Percentiles rank a stretch among this genome's conserved stretches.
Evolutionary conservation across 2,888 invertebrate genomes (phyloP).

Genomic region (Xanthorhoe designata): DNA sequence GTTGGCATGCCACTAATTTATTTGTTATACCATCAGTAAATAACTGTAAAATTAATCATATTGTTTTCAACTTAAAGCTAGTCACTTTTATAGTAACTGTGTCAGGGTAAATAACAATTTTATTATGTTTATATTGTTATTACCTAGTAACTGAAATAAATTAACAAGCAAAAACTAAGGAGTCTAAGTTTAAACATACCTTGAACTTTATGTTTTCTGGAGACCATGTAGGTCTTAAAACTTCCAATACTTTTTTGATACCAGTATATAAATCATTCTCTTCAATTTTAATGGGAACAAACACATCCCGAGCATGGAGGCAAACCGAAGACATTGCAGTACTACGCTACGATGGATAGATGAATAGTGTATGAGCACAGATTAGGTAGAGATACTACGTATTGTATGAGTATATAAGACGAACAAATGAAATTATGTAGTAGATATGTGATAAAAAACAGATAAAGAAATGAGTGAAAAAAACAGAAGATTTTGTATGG

Average conservation of each 20-base stretch:
- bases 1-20: conserved; percentile 93
- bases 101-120: too few species aligned
- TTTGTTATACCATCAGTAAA: conserved; percentile 98
- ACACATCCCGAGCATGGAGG: conserved; percentile 67
- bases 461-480: too few species aligned
- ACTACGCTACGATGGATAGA: background rate
- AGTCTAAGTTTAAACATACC: conserved; percentile 75
- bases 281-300: conserved; percentile 87
- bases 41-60: conserved; percentile 81
- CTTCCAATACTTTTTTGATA: conserved; percentile 87
- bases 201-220: conserved; percentile 88
- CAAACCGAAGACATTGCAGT: conserved; percentile 62
- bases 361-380: background rate
- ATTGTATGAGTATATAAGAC: too few species aligned
- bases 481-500: too few species aligned
- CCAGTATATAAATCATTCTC: conserved; percentile 89
- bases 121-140: too few species aligned
- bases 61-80: background rate
- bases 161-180: too few species aligned
- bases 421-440: too few species aligned
- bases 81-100: too few species aligned
- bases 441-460: too few species aligned
- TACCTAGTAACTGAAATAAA: too few species aligned
- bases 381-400: too few species aligned
- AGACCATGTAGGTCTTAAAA: conserved; percentile 90